Conservation (phyloP, 2,797 vertebrate species). For the Spondyliosoma cantharus region DNA sequence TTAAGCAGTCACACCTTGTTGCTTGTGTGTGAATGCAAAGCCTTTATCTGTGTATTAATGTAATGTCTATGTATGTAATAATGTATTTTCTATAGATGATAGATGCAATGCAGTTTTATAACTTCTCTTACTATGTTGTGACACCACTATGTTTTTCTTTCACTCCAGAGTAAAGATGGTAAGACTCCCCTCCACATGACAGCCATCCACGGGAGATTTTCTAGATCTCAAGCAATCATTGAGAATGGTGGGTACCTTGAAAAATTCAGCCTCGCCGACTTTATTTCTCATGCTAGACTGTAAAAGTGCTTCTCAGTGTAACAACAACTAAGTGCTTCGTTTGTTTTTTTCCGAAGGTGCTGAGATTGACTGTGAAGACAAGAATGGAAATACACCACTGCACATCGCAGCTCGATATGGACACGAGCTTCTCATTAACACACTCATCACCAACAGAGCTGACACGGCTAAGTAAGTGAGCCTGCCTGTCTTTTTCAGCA, state of each 20-base stretch:
- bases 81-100: neutral
- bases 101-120: neutral
- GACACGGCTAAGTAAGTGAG: slow-evolving; percentile 94
- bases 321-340: slow-evolving; percentile 27
- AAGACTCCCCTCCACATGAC: slow-evolving; percentile 99
- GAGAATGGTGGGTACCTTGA: slow-evolving; percentile 89
- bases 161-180: slow-evolving; percentile 95
- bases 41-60: neutral
- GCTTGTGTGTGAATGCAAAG: neutral
- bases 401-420: slow-evolving; percentile 98
- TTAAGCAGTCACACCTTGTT: neutral
- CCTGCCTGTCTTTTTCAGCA: slow-evolving; percentile 19
- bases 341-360: slow-evolving; percentile 84
- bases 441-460: slow-evolving; percentile 95
- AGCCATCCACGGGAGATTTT: slow-evolving; percentile 98
- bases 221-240: slow-evolving; percentile 97
- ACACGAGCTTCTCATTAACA: slow-evolving; percentile 98
- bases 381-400: slow-evolving; percentile 98
- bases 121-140: neutral
- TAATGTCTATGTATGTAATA: neutral
- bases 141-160: slow-evolving; percentile 38
- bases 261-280: neutral
- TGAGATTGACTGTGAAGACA: slow-evolving; percentile 98
- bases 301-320: slow-evolving; percentile 31
- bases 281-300: slow-evolving; percentile 16